A percentile compares a stretch with the other conserved stretches of the same genome.
phyloP scores from a whole-genome alignment of 2,797 vertebrate species.

The Pipistrellus pygmaeus region DNA sequence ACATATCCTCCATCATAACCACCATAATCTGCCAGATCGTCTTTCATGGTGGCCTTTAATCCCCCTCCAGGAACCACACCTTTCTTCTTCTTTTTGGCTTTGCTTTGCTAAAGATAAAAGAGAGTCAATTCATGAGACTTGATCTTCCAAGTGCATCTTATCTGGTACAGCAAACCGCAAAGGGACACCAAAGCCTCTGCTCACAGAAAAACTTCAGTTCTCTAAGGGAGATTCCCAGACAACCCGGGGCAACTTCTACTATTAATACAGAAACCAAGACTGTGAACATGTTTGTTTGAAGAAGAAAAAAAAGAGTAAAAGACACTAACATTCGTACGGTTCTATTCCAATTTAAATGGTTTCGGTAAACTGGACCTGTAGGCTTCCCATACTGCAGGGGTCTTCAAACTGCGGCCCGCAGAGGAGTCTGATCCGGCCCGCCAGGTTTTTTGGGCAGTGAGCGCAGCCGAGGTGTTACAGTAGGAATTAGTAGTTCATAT shows the following conservation, averaged over 20 bases:
- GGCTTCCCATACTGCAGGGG: neutral
- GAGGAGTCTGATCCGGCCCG: too few species aligned
- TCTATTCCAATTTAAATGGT: neutral
- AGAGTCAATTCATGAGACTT: constrained; percentile 59
- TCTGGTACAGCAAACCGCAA: neutral
- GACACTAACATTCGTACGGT: neutral
- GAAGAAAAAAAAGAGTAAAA: neutral
- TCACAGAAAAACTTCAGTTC: constrained; percentile 9
- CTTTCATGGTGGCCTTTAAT: constrained; percentile 96
- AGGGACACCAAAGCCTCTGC: constrained; percentile 17
- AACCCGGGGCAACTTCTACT: neutral
- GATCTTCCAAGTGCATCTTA: neutral
- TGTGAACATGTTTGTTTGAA: neutral
- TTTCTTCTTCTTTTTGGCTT: constrained; percentile 99
- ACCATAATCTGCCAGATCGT: constrained; percentile 95
- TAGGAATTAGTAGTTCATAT: too few species aligned
- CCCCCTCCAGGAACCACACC: constrained; percentile 94
- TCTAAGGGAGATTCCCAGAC: neutral
- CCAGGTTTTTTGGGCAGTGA: too few species aligned
- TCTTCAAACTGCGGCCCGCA: too few species aligned
- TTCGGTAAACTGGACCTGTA: neutral
- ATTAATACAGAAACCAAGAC: constrained; percentile 1
- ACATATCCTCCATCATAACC: constrained; percentile 94
- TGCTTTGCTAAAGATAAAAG: constrained; percentile 91
- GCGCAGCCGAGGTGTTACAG: too few species aligned